Evolutionary conservation across 2,888 invertebrate species (phyloP), one percentile per base, ranked within the genome.

Genomic region (Apotomis betuletana): DNA sequence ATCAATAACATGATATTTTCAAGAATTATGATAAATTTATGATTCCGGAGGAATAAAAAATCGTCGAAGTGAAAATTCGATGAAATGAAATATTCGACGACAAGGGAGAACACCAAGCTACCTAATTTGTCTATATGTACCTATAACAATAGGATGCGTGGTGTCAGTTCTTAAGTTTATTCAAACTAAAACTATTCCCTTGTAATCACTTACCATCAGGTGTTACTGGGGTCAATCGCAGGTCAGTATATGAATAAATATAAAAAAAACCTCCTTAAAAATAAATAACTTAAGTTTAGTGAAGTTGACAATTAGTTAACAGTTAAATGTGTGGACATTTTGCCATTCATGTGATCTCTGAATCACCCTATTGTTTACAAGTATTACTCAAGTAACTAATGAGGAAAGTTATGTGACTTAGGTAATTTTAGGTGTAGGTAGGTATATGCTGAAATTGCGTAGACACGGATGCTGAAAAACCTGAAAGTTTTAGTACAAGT

Each of bases 301-400:
- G 49, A 61, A 70, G 57, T 57, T 51, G 57, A n/a, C 27, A 36
- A 62, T 72, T 67, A 57, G 67, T 55, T 51, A 67, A 58, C 57
- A 67, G 9, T 10, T n/a, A 58, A 44, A 64, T 49, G 6, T 12
- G 67, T 62, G 46, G 52, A 72, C 62, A 67, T 57, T 51, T 71
- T 12, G 15, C 52, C 63, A 59, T 63, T 58, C 62, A 62, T 46
- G 46, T 41, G 55, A 59, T 63, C 52, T 27, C 41, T 72, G 67
- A 67, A 67, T 72, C 62, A 68, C 9, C 38, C 67, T 10, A 63
- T 72, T 72, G 72, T 72, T 67, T 46, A 65, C 65, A 54, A 60
- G 65, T 9, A 65, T 65, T 68, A 67, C 72, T 67, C 68, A 72
- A 49, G 49, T 10, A 49, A 72, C 58, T 57, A 58, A 58, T 46